Conservation (phyloP, 2,113 vertebrate species). For the Mus pahari region DNA sequence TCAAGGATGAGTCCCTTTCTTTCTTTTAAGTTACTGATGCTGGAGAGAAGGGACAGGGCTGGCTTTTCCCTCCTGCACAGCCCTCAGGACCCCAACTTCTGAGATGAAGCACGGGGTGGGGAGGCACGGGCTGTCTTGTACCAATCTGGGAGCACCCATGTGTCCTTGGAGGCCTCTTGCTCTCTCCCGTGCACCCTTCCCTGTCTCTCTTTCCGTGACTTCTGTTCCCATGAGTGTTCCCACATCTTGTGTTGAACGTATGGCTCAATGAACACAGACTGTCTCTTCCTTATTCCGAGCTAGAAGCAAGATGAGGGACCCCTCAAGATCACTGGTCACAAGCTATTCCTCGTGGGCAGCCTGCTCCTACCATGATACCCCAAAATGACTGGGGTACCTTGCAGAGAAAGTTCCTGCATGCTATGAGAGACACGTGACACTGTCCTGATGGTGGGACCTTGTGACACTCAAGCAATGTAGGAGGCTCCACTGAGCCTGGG, state of each 20-base stretch:
- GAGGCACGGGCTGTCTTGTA: too few relatives aligned
- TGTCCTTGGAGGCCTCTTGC: too few relatives aligned
- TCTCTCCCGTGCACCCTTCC: neutral
- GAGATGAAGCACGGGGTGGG: too few relatives aligned
- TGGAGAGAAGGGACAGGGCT: constrained; percentile 82
- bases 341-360: accelerated
- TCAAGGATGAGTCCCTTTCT: constrained; percentile 85
- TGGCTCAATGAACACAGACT: neutral
- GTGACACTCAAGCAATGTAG: neutral
- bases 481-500: neutral
- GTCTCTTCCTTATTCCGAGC: neutral
- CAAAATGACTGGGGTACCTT: neutral
- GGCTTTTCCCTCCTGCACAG: constrained; percentile 74
- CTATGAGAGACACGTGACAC: too few relatives aligned
- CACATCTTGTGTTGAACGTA: neutral
- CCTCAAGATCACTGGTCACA: neutral
- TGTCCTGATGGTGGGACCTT: too few relatives aligned
- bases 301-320: neutral
- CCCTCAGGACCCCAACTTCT: neutral
- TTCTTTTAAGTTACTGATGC: constrained; percentile 84
- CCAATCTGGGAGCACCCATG: neutral
- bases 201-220: neutral
- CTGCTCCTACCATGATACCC: accelerated
- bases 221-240: accelerated
- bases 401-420: neutral